Evolutionary conservation across 2,888 invertebrate genomes (phyloP), one percentile per base, ranked within the genome.

Genomic region (Eledona agricola): DNA sequence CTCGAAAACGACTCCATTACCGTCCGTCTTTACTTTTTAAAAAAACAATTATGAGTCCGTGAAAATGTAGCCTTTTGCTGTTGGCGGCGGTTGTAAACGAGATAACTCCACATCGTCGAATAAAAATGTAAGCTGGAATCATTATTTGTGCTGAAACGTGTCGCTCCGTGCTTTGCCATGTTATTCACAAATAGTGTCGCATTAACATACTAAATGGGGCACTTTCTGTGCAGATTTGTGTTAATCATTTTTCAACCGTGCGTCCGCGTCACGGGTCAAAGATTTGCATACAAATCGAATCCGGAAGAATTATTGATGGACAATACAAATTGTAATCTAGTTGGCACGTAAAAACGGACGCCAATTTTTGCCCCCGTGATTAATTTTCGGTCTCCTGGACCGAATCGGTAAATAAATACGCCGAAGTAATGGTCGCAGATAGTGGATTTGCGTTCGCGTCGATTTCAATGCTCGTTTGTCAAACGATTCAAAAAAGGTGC

Each of bases 231-330:
- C n/a, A n/a, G n/a, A n/a, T n/a, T n/a, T n/a, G n/a, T n/a, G n/a
- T n/a, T n/a, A n/a, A n/a, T n/a, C 9, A 7, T 11, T 25, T 11
- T 25, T 11, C 2, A 19, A 4, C 6, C 19, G 19, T 19, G 4
- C 3, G 6, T 34, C 10, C 22, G 11, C 11, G 26, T 15, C 25
- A 17, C 32, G 16, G 20, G 9, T 45, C 22, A 4, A 25, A 15
- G 45, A 46, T 46, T 46, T 46, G 17, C 46, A 46, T 46, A 35
- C 35, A 46, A 35, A 46, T 46, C 35, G 46, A 46, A 35, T 12
- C 46, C 25, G 34, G 10, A 16, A 11, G 32, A 17, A 23, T 45
- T 45, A 26, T 35, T 34, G 35, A 34, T 34, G 46, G 32, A 20
- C 20, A 42, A 38, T 7, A 13, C 15, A 28, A 11, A 11, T 11